These are phyloP conservation scores for Magallana ariakensis DNA, from an alignment of 1,140 invertebrate species.

Conservation along the genomic window DNA sequence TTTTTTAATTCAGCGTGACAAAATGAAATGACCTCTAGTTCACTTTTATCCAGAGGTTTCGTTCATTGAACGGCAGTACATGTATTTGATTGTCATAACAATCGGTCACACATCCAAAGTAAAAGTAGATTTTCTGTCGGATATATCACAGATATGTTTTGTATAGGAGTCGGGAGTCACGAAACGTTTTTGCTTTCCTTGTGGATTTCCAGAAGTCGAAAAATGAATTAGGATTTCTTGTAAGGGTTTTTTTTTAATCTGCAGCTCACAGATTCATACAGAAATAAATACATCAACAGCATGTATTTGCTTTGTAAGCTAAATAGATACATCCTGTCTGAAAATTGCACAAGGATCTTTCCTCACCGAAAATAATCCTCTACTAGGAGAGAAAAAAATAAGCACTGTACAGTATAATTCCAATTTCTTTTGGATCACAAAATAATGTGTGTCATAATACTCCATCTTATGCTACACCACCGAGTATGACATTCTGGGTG, in stretches of 20 bases:
- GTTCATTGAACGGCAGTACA: not conserved
- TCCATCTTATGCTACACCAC: conserved; percentile 46
- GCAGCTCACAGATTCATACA: conserved; percentile 14
- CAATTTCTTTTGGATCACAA: not conserved
- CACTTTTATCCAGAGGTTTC: not conserved
- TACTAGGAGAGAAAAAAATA: not conserved
- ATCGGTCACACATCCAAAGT: not conserved
- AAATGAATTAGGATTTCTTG: conserved; percentile 8
- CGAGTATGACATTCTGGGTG: conserved; percentile 52
- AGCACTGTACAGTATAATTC: not conserved
- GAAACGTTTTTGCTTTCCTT: not conserved
- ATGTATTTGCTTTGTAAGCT: conserved; percentile 32
- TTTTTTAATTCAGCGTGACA: not conserved
- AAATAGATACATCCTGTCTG: conserved; percentile 20
- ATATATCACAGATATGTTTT: conserved; percentile 1
- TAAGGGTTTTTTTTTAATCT: conserved; percentile 7
- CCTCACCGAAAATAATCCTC: conserved; percentile 31
- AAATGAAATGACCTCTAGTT: not conserved
- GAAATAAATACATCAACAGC: conserved; percentile 30
- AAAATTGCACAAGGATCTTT: conserved; percentile 27
- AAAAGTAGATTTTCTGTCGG: not conserved
- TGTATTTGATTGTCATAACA: conserved; percentile 11
- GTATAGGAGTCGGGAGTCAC: not conserved
- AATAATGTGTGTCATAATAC: not conserved
- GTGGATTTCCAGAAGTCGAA: conserved; percentile 17